Evolutionary conservation across 2,113 vertebrate species (phyloP).

Genomic region (Fulica atra): DNA sequence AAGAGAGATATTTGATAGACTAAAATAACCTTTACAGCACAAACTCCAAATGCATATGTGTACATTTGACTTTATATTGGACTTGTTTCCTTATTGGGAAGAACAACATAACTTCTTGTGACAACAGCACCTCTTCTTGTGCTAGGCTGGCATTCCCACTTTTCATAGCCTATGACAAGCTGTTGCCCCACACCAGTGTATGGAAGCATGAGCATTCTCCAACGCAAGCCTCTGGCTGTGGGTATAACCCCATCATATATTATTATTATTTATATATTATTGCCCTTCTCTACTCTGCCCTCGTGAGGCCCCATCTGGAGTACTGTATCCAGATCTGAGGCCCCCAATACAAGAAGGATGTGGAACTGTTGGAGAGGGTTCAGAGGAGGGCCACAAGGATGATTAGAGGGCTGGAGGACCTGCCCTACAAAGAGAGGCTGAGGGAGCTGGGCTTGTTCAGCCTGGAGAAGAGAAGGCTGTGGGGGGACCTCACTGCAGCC

Average conservation of each 20-base stretch:
- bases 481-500: too few species aligned
- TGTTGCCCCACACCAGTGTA: background rate
- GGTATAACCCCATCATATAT: rapidly evolving
- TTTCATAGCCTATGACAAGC: background rate
- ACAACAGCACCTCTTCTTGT: background rate
- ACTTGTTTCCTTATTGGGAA: background rate
- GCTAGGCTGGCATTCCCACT: background rate
- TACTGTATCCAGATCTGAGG: too few species aligned
- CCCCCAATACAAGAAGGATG: too few species aligned
- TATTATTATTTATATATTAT: too few species aligned
- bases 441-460: too few species aligned
- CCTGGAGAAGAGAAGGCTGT: too few species aligned
- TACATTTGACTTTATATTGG: background rate
- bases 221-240: background rate
- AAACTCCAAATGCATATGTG: background rate
- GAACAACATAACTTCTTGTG: background rate
- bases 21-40: background rate
- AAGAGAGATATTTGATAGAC: background rate
- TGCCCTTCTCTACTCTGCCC: too few species aligned
- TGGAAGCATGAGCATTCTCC: background rate
- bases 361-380: too few species aligned
- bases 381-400: too few species aligned
- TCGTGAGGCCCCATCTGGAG: too few species aligned
- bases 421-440: too few species aligned
- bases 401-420: too few species aligned